A percentile compares a stretch with the other conserved stretches of the same genome.
Conservation (phyloP, 1,140 invertebrate genomes). For the Bombyx mori region DNA sequence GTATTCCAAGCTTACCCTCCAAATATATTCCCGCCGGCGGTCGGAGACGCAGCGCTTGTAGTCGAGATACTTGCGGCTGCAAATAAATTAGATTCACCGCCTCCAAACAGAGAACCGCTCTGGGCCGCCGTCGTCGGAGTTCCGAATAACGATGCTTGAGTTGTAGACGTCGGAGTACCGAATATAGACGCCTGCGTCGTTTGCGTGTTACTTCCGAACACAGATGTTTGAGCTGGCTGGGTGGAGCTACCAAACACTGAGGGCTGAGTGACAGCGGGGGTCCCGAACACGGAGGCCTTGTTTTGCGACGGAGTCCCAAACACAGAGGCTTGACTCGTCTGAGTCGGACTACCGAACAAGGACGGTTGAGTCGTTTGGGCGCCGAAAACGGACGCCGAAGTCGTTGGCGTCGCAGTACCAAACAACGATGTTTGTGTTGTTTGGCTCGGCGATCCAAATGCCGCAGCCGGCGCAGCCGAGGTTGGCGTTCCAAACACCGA, state of each 20-base stretch:
- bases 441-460: conserved; percentile 22
- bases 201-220: conserved; percentile 18
- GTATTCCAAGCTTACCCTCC: conserved; percentile 31
- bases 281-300: conserved; percentile 21
- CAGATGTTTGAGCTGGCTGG: conserved; percentile 20
- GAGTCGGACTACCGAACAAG: conserved; percentile 27
- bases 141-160: conserved; percentile 28
- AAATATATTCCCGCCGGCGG: conserved; percentile 45
- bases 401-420: conserved; percentile 19
- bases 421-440: conserved; percentile 29
- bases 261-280: conserved; percentile 2
- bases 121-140: conserved; percentile 24
- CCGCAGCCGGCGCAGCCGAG: conserved; percentile 20
- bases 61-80: conserved; percentile 53
- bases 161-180: conserved; percentile 20
- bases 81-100: conserved; percentile 39
- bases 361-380: conserved; percentile 23
- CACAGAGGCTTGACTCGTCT: conserved; percentile 25
- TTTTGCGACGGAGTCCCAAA: conserved; percentile 19
- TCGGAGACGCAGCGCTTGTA: conserved; percentile 34
- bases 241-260: conserved; percentile 2
- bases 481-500: conserved; percentile 3
- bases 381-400: conserved; percentile 32
- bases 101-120: conserved; percentile 40
- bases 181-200: conserved; percentile 27